Evolutionary conservation across 2,113 vertebrate species (phyloP).

Genomic region (Fregata magnificens): DNA sequence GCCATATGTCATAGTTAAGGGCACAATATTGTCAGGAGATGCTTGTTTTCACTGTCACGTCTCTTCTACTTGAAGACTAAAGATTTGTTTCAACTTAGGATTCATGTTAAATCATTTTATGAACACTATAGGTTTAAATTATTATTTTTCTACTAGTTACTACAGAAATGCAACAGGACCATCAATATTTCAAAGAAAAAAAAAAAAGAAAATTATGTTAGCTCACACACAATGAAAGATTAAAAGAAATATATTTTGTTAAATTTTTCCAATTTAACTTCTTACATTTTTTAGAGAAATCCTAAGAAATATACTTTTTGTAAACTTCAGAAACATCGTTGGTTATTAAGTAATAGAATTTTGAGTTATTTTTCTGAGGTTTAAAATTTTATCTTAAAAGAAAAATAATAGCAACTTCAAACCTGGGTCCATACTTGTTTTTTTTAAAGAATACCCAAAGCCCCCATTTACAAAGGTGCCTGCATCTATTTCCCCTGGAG

Average conservation of each 20-base stretch:
- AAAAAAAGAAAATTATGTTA: neutral
- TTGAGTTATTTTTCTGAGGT: neutral
- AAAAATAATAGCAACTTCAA: neutral
- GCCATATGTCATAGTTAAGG: neutral
- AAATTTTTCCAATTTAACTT: neutral
- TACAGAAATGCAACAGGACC: neutral
- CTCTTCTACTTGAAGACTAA: neutral
- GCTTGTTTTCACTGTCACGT: neutral
- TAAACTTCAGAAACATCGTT: neutral
- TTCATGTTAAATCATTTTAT: neutral
- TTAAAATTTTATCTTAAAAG: neutral
- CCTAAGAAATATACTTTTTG: neutral
- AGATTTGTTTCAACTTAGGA: neutral
- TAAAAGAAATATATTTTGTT: neutral
- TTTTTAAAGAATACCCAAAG: neutral
- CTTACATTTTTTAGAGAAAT: neutral
- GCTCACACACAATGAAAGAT: neutral
- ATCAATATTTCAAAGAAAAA: neutral
- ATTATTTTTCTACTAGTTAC: neutral
- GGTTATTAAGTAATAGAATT: neutral
- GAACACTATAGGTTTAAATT: neutral
- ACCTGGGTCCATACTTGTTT: neutral
- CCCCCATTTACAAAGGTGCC: no score
- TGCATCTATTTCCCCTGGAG: neutral
- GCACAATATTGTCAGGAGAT: neutral